These are phyloP conservation scores for Channa maculata DNA, from an alignment of 2,113 vertebrate genomes.

Conservation along the genomic window DNA sequence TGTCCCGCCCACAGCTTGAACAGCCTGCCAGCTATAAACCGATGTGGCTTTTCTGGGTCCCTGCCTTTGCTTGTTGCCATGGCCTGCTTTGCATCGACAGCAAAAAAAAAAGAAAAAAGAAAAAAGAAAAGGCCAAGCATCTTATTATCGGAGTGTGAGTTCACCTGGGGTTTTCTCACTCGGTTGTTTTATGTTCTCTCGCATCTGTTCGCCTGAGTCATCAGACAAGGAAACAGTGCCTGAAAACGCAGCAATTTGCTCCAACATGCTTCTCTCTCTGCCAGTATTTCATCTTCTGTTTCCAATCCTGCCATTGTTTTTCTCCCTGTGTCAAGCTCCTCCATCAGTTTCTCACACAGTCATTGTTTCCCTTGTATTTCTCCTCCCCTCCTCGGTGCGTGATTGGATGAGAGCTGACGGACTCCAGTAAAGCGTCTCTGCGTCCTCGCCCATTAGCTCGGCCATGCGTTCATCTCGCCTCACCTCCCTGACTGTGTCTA, in stretches of 20 bases:
- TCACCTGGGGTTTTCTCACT: background rate
- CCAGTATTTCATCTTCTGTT: background rate
- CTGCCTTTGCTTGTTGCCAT: conserved; percentile 2
- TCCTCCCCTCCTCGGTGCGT: conserved; percentile 2
- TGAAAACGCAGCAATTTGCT: background rate
- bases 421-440: conserved; percentile 42
- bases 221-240: background rate
- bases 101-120: no score
- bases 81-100: conserved; percentile 2
- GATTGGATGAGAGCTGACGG: conserved; percentile 66
- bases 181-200: background rate
- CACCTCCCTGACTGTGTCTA: conserved; percentile 26
- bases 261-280: background rate
- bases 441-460: conserved; percentile 49
- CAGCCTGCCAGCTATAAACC: conserved; percentile 16
- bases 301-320: background rate
- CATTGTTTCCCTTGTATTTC: background rate
- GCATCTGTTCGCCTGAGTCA: background rate
- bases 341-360: conserved; percentile 9
- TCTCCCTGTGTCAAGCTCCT: background rate
- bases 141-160: background rate
- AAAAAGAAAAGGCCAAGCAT: no score
- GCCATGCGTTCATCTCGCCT: conserved; percentile 47
- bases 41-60: background rate
- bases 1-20: conserved; percentile 18